These are phyloP conservation scores for Helogale parvula DNA, from an alignment of 2,113 vertebrate species.

Conservation along the genomic window DNA sequence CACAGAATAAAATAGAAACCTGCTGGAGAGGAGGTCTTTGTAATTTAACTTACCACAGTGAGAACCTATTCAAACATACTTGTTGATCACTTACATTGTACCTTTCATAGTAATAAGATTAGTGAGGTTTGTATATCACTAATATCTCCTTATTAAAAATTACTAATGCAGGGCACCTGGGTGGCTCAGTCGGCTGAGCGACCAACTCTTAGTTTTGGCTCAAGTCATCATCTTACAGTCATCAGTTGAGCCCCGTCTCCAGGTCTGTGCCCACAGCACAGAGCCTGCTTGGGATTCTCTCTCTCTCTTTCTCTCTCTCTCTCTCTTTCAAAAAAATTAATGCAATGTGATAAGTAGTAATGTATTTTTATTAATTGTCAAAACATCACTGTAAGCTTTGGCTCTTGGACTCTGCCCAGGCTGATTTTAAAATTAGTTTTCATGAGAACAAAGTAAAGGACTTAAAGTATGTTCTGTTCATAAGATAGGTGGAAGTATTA, in stretches of 20 bases:
- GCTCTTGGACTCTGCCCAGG: neutral
- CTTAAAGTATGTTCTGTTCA: neutral
- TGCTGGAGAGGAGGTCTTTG: neutral
- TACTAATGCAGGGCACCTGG: neutral
- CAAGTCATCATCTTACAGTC: neutral
- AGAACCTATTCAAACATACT: neutral
- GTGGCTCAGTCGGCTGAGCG: neutral
- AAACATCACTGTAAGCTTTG: neutral
- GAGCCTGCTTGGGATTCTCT: neutral
- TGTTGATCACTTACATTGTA: neutral
- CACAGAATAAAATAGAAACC: slow-evolving; percentile 21
- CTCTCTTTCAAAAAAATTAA: neutral
- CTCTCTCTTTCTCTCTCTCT: neutral
- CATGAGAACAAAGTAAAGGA: slow-evolving; percentile 14
- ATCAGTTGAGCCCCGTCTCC: neutral
- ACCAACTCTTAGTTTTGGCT: neutral
- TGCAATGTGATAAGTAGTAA: neutral
- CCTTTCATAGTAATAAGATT: neutral
- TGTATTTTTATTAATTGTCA: neutral
- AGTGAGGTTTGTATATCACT: neutral
- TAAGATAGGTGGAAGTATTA: neutral
- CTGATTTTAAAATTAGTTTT: slow-evolving; percentile 44
- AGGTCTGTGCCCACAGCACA: neutral
- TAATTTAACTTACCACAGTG: neutral
- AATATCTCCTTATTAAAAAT: slow-evolving; percentile 35